Conservation (phyloP, 2,797 vertebrate species). For the Sebastes vulpes region DNA sequence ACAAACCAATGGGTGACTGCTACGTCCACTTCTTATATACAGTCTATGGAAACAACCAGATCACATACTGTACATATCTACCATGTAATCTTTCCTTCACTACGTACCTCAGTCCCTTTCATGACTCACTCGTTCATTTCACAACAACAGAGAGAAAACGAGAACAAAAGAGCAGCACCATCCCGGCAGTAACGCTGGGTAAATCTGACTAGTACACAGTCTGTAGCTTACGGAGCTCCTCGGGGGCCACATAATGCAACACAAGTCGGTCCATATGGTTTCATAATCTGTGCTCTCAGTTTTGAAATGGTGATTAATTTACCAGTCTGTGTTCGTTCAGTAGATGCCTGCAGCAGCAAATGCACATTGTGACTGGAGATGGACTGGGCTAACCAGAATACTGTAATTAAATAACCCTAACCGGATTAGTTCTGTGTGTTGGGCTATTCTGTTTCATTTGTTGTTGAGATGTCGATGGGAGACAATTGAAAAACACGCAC, state of each 20-base stretch:
- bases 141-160: not conserved
- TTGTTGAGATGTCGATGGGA: not conserved
- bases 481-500: not conserved
- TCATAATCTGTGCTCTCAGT: conserved; percentile 21
- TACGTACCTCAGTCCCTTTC: not conserved
- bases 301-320: conserved; percentile 26
- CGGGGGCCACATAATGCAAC: not conserved
- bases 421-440: not conserved
- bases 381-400: not conserved
- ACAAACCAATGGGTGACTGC: too few species aligned
- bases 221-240: conserved; percentile 3
- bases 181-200: not conserved
- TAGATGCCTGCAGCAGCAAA: not conserved
- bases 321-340: not conserved
- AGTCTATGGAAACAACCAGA: not conserved
- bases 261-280: conserved; percentile 23
- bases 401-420: not conserved
- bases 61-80: not conserved
- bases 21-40: too few species aligned
- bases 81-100: not conserved
- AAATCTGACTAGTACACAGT: not conserved
- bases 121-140: not conserved
- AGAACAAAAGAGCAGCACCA: not conserved
- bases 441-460: not conserved
- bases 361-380: not conserved